Conservation (phyloP, 1,140 invertebrate species). For the Pseudomyrmex cubaensis region DNA sequence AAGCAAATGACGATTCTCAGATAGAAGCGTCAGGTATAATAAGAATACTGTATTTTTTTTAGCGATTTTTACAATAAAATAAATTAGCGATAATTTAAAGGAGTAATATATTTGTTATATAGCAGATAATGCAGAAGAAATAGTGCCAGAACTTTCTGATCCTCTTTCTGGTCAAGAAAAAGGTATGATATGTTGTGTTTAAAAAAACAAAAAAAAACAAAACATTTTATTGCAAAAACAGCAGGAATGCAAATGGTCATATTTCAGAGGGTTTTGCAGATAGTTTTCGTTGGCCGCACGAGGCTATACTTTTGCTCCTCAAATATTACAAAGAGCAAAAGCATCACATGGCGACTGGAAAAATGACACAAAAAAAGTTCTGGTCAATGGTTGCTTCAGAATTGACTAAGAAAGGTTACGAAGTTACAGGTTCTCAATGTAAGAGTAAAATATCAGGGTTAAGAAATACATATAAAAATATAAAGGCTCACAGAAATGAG, state of each 20-base stretch:
- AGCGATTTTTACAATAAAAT: no score
- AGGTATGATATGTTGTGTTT: no score
- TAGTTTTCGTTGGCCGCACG: constrained; percentile 16
- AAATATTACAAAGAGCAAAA: background rate
- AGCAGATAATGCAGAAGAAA: no score
- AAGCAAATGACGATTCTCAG: no score
- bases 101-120: no score
- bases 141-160: no score
- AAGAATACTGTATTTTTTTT: no score
- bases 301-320: background rate
- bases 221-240: background rate
- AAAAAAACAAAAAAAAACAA: no score
- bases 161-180: no score
- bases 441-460: constrained; percentile 15
- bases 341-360: background rate
- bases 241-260: background rate
- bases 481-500: background rate
- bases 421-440: background rate
- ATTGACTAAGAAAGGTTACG: background rate
- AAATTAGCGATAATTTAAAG: no score
- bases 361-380: background rate
- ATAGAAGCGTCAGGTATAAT: no score
- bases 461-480: constrained; percentile 24
- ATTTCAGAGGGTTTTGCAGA: background rate
- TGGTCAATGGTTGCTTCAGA: background rate